These are phyloP conservation scores for Thunnus thynnus DNA, from an alignment of 2,113 vertebrate species.

Conservation along the genomic window DNA sequence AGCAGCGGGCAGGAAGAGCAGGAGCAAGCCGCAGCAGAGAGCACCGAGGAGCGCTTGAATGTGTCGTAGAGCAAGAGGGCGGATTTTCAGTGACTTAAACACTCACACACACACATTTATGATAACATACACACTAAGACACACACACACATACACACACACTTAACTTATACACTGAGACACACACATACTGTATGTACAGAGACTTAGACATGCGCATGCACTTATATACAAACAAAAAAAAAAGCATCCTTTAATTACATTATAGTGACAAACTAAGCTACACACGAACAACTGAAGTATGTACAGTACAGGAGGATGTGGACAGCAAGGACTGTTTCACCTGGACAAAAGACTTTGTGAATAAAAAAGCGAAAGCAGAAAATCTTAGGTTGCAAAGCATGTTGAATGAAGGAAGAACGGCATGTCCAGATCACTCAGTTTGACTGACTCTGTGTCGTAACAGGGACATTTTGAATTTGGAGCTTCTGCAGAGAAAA, in stretches of 20 bases:
- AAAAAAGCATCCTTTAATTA: slow-evolving; percentile 46
- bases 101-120: slow-evolving; percentile 28
- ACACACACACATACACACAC: slow-evolving; percentile 10
- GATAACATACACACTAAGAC: slow-evolving; percentile 2
- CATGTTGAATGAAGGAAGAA: slow-evolving; percentile 66
- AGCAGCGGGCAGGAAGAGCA: slow-evolving; percentile 85
- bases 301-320: slow-evolving; percentile 38
- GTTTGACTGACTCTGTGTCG: slow-evolving; percentile 34
- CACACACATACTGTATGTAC: slow-evolving; percentile 69
- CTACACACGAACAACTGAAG: slow-evolving; percentile 48
- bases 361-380: slow-evolving; percentile 29
- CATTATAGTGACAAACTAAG: slow-evolving; percentile 40
- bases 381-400: slow-evolving; percentile 33
- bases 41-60: slow-evolving; percentile 82
- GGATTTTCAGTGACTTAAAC: slow-evolving; percentile 34
- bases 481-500: slow-evolving; percentile 8
- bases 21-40: slow-evolving; percentile 85
- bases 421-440: slow-evolving; percentile 39
- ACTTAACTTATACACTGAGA: slow-evolving; percentile 66
- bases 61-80: background rate
- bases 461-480: slow-evolving; percentile 37
- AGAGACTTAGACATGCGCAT: slow-evolving; percentile 72
- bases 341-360: slow-evolving; percentile 46
- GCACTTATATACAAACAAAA: slow-evolving; percentile 63
- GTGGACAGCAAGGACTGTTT: slow-evolving; percentile 32